phyloP scores from a whole-genome alignment of 2,113 vertebrate genomes.

The Pachyramphus minor region DNA sequence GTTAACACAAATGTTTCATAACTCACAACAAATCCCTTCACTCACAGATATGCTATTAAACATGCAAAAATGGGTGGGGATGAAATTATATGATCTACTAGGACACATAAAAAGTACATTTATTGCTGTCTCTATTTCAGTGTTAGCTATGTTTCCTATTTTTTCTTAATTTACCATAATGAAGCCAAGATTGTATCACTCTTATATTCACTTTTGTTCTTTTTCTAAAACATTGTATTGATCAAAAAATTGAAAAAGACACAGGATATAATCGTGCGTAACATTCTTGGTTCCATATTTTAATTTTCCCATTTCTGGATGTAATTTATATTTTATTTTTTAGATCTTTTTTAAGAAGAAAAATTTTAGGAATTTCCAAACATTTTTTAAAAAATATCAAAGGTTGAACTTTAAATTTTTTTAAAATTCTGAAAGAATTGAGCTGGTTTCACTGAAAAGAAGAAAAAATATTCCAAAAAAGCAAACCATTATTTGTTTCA shows the following conservation, averaged over 20 bases:
- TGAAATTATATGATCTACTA: not conserved
- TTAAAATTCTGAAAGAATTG: not conserved
- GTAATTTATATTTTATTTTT: not conserved
- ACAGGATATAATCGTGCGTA: not conserved
- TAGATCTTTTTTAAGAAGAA: not conserved
- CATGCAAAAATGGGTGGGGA: not conserved
- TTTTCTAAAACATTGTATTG: not conserved
- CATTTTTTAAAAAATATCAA: not conserved
- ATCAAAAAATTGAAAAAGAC: not conserved
- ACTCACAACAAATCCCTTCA: slow-evolving; percentile 21
- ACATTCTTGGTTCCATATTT: not conserved
- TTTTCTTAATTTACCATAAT: not conserved
- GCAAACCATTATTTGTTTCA: not conserved
- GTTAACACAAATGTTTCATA: not conserved
- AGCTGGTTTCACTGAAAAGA: not conserved
- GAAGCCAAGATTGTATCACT: not conserved
- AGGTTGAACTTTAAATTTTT: not conserved
- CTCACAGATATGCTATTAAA: slow-evolving; percentile 2
- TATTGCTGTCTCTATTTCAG: not conserved
- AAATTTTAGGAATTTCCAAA: not conserved
- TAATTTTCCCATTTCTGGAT: not conserved
- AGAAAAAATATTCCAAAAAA: not conserved
- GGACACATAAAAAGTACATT: slow-evolving; percentile 29
- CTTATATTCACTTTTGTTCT: not conserved
- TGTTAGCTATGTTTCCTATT: not conserved